Percentiles rank a stretch among this genome's conserved stretches.
Evolutionary conservation across 2,888 invertebrate species (phyloP).

Genomic region (Drosophila mimica): DNA sequence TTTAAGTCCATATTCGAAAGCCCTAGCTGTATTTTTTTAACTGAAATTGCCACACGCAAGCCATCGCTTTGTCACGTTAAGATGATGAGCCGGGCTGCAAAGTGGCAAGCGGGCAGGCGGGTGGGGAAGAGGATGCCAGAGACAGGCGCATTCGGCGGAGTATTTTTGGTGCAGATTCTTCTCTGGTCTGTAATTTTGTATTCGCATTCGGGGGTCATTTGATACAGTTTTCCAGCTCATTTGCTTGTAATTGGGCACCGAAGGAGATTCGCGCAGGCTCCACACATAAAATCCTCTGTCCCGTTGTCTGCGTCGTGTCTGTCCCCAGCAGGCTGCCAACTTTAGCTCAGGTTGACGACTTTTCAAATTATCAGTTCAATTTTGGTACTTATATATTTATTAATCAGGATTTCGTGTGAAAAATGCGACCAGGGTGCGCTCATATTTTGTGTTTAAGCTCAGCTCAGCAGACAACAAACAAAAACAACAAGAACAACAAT

Average conservation of each 20-base stretch:
- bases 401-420: slow-evolving; percentile 83
- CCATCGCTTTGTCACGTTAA: slow-evolving; percentile 84
- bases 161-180: slow-evolving; percentile 61
- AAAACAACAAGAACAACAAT: slow-evolving; percentile 43
- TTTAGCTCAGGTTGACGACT: slow-evolving; percentile 78
- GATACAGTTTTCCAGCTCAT: slow-evolving; percentile 86
- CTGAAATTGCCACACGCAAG: slow-evolving; percentile 86
- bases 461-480: slow-evolving; percentile 65
- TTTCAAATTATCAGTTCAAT: slow-evolving; percentile 76
- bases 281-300: slow-evolving; percentile 58
- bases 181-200: slow-evolving; percentile 73
- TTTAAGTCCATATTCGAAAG: slow-evolving; percentile 31
- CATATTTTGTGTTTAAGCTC: slow-evolving; percentile 64
- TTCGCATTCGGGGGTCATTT: slow-evolving; percentile 84
- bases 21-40: slow-evolving; percentile 64
- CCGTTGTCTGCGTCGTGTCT: slow-evolving; percentile 23
- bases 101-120: not conserved
- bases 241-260: slow-evolving; percentile 85
- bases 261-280: slow-evolving; percentile 66
- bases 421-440: slow-evolving; percentile 72
- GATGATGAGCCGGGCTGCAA: slow-evolving; percentile 23
- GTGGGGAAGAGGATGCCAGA: not conserved
- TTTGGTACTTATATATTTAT: slow-evolving; percentile 76
- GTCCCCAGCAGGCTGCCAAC: slow-evolving; percentile 37
- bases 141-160: slow-evolving; percentile 27